These are phyloP conservation scores for Poecilia wingei DNA, from an alignment of 2,797 vertebrate species.

Conservation along the genomic window DNA sequence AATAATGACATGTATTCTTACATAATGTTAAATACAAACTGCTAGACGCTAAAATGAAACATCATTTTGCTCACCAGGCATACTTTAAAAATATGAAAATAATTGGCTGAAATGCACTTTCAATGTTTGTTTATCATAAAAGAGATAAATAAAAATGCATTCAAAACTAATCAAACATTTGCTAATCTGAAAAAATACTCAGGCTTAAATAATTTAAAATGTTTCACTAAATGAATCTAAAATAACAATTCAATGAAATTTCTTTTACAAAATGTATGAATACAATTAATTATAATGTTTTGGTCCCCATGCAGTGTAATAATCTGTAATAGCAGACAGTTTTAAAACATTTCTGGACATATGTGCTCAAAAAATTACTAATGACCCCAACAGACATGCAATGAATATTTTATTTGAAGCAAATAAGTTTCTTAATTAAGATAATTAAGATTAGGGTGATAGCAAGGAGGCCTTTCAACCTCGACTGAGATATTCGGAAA, in stretches of 20 bases:
- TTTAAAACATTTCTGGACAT: not conserved
- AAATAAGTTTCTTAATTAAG: not conserved
- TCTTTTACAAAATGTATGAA: not conserved
- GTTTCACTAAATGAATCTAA: not conserved
- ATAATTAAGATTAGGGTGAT: not conserved
- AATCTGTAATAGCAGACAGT: not conserved
- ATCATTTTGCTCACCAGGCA: not conserved
- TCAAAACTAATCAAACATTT: not conserved
- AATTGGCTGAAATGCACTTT: not conserved
- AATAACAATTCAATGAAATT: not conserved
- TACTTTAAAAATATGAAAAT: not conserved
- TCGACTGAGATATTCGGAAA: not conserved
- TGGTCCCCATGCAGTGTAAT: not conserved
- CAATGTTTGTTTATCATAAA: not conserved
- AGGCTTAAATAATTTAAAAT: not conserved
- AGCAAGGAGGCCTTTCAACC: not conserved
- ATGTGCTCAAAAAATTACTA: not conserved
- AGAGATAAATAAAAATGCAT: not conserved
- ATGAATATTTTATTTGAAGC: not conserved
- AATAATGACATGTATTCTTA: not conserved
- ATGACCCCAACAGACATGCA: not conserved
- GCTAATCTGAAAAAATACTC: not conserved
- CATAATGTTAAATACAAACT: not conserved
- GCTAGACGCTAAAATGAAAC: not conserved
- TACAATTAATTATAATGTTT: not conserved